Conservation (phyloP, 2,113 vertebrate species). For the Fregata magnificens region DNA sequence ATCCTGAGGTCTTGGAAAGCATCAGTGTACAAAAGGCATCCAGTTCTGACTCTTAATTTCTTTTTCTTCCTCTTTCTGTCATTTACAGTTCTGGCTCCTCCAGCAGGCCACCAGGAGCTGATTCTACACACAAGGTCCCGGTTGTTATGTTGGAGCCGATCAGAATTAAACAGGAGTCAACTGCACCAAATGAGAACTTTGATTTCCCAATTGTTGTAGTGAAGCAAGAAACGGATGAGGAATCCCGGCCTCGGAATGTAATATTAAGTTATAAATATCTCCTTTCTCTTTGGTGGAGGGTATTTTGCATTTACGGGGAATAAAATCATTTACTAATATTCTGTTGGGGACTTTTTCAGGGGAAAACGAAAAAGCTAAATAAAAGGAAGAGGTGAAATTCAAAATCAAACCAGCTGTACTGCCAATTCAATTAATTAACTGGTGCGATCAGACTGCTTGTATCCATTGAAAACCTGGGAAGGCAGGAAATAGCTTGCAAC, state of each 20-base stretch:
- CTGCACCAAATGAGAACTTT: constrained; percentile 68
- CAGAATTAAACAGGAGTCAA: constrained; percentile 79
- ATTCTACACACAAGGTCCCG: constrained; percentile 79
- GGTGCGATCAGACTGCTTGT: not conserved
- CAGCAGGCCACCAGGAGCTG: constrained; percentile 78
- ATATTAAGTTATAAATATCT: not conserved
- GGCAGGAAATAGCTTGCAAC: not conserved
- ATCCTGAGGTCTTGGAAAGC: not conserved
- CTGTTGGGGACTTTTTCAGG: not conserved
- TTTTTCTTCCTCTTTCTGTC: not conserved
- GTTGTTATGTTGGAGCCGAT: constrained; percentile 81
- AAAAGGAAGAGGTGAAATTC: not conserved
- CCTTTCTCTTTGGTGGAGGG: not conserved
- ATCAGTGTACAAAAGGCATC: not conserved
- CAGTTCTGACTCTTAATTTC: not conserved
- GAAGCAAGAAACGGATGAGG: constrained; percentile 78
- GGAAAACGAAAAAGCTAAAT: not conserved
- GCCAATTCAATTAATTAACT: not conserved
- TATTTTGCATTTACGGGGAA: not conserved
- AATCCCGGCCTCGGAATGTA: constrained; percentile 75
- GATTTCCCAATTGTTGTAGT: constrained; percentile 82
- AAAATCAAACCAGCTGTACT: not conserved
- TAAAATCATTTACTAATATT: not conserved
- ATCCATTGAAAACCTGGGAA: not conserved
- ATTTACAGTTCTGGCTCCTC: constrained; percentile 78